Base-by-base conservation (phyloP, 2,113 vertebrate species). In the Formicarius rufipectus region DNA sequence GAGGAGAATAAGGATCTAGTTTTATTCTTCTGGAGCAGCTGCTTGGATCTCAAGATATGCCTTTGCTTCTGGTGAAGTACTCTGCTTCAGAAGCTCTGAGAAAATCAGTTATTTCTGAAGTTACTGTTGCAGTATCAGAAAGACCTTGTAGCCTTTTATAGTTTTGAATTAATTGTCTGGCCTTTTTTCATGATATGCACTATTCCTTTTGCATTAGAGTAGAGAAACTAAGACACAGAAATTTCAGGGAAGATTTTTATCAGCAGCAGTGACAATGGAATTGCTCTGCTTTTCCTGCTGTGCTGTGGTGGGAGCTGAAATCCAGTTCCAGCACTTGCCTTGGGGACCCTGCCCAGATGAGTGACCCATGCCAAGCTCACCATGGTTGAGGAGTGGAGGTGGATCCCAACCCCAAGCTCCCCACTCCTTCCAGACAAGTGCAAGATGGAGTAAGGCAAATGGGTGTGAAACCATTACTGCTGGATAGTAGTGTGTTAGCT, bases 261-360 rank as follows among this genome's bases (percentile, higher is more conserved):
- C 62, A 71, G 63, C 33, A n/a, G n/a, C 35, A 63, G 0, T 53
- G 45, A 14, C 35, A 60, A 4, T 58, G 42, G 16, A 47, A 14
- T 42, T 84, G 42, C 47, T 93, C 45, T 85, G 39, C 55, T 60
- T 76, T 82, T 53, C 5, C 13, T 58, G 23, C 58, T 55, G n/a
- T 12, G 74, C 77, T 49, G 17, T 6, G 2, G 12, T 37, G 49
- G 73, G 40, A 86, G 45, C 52, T 33, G 55, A 66, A 69, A 9
- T 12, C 27, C 42, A 6, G 33, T 60, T 55, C 63, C 25, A 45
- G 27, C 33, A 42, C 0, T 0, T 69, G 30, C 25, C 40, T 30
- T n/a, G 40, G 49, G 37, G 47, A 59, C 16, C 33, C 35, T 0
- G 1, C 37, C 49, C 0, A 2, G 19, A 10, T 0, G 1, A 21